Base-by-base conservation (phyloP, 1,140 invertebrate genomes). In the Drosophila parvula region DNA sequence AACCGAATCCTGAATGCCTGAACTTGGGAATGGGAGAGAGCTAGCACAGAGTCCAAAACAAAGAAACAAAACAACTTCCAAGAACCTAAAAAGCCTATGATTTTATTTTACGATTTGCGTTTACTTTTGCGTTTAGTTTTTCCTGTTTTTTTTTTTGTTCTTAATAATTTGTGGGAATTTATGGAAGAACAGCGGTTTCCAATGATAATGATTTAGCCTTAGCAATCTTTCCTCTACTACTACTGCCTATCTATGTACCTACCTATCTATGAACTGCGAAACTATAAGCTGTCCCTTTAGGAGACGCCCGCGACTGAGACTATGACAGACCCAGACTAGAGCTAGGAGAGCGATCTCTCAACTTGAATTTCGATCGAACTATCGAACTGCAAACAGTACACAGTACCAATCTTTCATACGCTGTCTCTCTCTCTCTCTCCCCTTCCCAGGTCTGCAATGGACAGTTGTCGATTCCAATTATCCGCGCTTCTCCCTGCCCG, bases 381-480 rank as follows among this genome's bases (percentile, higher is more conserved):
- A 38, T 38, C 51, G 51, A 55, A 55, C 50, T 53, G 59, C 44
- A 53, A 36, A 53, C 44, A 78, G 64, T 68, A 79, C 63, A 59
- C 79, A 85, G 76, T 60, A 79, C 79, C 67, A 86, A 83, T 81
- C 76, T 89, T 83, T 89, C 84, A 89, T 89, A 79, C 85, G 85
- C 82, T 88, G 81, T 90, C 89, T 89, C 90, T 90, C 88, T 92
- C 85, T 90, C 90, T 90, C 88, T 92, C 89, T 91, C 91, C 89
- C 89, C 84, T 90, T 95, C 93, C 92, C 94, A 95, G 94, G 94
- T 93, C 93, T 94, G 92, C 94, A 95, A 93, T 95, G 95, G 95
- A 94, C 94, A 91, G 93, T 95, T 92, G 93, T 95, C 93, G 94
- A 95, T 92, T 94, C 95, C 91, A 94, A 93, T 91, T 95, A 94